These are phyloP conservation scores for Periphyllus acericola DNA, from an alignment of 2,888 invertebrate species.

Conservation along the genomic window DNA sequence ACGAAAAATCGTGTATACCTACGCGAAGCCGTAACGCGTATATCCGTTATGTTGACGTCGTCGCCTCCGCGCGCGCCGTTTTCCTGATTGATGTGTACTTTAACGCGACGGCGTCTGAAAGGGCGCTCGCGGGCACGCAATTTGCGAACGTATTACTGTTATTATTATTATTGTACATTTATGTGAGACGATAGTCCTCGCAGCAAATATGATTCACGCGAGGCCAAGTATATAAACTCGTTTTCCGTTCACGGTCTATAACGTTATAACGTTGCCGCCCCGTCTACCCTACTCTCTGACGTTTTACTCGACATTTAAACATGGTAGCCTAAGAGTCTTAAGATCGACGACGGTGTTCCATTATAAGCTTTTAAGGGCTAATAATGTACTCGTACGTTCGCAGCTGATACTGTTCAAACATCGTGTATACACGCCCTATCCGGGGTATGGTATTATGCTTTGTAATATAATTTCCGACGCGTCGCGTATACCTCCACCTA, in stretches of 20 bases:
- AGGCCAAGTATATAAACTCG: neutral
- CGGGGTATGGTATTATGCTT: too few relatives aligned
- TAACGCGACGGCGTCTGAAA: neutral
- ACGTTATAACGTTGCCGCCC: too few relatives aligned
- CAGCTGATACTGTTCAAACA: neutral
- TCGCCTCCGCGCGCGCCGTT: neutral
- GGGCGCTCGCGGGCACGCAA: neutral
- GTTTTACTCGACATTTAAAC: neutral
- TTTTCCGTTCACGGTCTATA: neutral
- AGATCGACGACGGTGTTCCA: neutral
- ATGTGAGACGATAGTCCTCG: too few relatives aligned
- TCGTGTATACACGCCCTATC: neutral
- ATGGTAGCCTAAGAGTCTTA: neutral
- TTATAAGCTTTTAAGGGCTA: neutral
- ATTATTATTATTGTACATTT: too few relatives aligned
- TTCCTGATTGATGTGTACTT: constrained; percentile 13
- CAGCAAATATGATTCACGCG: neutral
- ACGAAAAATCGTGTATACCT: neutral
- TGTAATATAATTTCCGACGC: neutral
- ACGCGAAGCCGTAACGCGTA: neutral
- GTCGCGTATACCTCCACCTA: too few relatives aligned
- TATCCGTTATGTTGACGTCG: neutral
- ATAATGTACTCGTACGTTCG: too few relatives aligned
- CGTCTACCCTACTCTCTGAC: too few relatives aligned
- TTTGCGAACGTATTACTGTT: neutral